Evolutionary conservation across 2,797 vertebrate genomes (phyloP).

Genomic region (Cyclura pinguis): DNA sequence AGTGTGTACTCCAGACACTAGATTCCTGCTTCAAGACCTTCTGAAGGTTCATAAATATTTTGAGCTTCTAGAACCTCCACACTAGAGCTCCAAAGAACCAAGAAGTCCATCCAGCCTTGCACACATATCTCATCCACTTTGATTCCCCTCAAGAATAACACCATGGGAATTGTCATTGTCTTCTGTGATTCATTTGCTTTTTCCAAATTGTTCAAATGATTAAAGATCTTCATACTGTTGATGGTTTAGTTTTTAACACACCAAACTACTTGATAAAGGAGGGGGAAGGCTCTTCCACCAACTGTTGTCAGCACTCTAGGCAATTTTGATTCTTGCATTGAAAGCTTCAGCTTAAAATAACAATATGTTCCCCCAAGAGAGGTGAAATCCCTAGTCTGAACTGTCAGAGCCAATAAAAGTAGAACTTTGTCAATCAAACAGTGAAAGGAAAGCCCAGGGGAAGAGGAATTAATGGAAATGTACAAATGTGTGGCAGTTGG

Average conservation of each 20-base stretch:
- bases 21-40: background rate
- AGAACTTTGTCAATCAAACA: slow-evolving; percentile 67
- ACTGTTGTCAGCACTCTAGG: slow-evolving; percentile 22
- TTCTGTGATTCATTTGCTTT: background rate
- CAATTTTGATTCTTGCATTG: slow-evolving; percentile 52
- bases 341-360: slow-evolving; percentile 69
- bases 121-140: background rate
- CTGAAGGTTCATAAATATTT: background rate
- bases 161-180: background rate
- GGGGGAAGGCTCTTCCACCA: slow-evolving; percentile 19
- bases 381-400: slow-evolving; percentile 60
- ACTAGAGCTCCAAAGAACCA: background rate
- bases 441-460: slow-evolving; percentile 60
- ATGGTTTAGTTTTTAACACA: slow-evolving; percentile 12
- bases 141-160: background rate
- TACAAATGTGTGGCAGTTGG: slow-evolving; percentile 62
- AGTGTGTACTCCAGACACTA: background rate
- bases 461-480: slow-evolving; percentile 65
- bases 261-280: slow-evolving; percentile 26
- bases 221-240: slow-evolving; percentile 7
- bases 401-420: slow-evolving; percentile 73
- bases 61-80: background rate
- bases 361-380: slow-evolving; percentile 56
- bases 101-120: background rate
- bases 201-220: background rate